Evolutionary conservation across 1,140 invertebrate genomes (phyloP), one percentile per base, ranked within the genome.

Genomic region (Anadara kagoshimensis): DNA sequence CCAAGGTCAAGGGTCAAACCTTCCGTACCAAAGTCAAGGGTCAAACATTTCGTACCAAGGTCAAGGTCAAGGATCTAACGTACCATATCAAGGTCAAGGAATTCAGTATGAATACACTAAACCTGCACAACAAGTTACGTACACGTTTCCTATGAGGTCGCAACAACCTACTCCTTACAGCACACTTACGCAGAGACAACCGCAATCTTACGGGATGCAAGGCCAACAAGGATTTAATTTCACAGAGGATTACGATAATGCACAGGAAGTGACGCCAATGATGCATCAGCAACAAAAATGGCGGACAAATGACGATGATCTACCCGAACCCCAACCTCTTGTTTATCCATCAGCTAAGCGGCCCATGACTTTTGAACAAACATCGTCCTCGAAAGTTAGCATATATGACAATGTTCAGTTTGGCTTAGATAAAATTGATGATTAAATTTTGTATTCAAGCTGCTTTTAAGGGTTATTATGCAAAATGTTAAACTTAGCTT

Each of bases 301-400:
- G 67, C 71, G 73, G 22, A 51, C 73, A 57, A 26, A 43, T 26
- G 69, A 73, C 24, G 78, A 79, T 14, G 78, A 81, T 47, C 57
- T 76, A 0, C 81, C 80, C 0, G 82, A 85, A 43, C 78, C 84
- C 0, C 76, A 81, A 49, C 85, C 84, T 26, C 69, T 86, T n/a
- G 78, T 81, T 22, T 76, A 84, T 59, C 85, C 85, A 12, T 86
- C 85, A 1, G 83, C 78, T 41, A 78, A 73, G 47, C 78, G 85
- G 62, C 85, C 85, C 26, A 86, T 86, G 84, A 85, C 83, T n/a
- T 86, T 86, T 76, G 81, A 85, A 53, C 84, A 85, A 70, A 75
- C 76, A 8, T 83, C 83, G 5, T 84, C 85, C 0, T 86, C 85
- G 4, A 86, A 86, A 77, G 82, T 86, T 70, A 86, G 85, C 63